phyloP scores from a whole-genome alignment of 2,797 vertebrate genomes.

The Neopelma chrysocephalum region DNA sequence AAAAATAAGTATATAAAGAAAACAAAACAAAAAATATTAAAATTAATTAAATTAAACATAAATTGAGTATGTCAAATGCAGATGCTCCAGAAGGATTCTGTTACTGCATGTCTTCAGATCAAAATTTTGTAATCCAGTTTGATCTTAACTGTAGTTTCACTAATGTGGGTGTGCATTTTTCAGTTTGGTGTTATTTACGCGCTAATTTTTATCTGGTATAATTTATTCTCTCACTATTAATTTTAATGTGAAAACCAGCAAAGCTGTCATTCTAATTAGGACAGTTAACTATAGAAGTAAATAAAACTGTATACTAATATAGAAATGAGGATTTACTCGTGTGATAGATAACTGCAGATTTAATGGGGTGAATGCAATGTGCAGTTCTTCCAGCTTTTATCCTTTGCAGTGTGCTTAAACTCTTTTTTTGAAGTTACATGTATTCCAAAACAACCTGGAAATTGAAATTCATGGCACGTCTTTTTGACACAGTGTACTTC shows the following conservation, averaged over 20 bases:
- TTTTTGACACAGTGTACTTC: background rate
- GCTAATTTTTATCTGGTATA: background rate
- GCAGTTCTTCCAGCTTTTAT: background rate
- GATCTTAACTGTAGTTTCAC: background rate
- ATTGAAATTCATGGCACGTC: background rate
- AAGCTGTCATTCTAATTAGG: conserved; percentile 1
- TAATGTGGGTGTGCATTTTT: background rate
- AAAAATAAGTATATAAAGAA: background rate
- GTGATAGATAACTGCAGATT: background rate
- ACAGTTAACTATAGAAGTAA: background rate
- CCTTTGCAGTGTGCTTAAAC: background rate
- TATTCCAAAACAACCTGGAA: background rate
- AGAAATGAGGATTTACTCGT: background rate
- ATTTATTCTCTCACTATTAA: background rate
- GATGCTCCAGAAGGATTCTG: background rate
- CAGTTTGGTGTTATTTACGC: background rate
- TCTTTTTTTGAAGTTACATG: background rate
- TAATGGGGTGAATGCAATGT: background rate
- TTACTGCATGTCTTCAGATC: background rate
- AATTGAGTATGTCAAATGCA: background rate
- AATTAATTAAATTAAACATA: background rate
- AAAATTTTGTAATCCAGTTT: background rate
- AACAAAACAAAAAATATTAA: background rate
- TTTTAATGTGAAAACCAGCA: background rate
- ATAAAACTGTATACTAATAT: background rate